Evolutionary conservation across 2,797 vertebrate species (phyloP).

Genomic region (Cynopterus sphinx): DNA sequence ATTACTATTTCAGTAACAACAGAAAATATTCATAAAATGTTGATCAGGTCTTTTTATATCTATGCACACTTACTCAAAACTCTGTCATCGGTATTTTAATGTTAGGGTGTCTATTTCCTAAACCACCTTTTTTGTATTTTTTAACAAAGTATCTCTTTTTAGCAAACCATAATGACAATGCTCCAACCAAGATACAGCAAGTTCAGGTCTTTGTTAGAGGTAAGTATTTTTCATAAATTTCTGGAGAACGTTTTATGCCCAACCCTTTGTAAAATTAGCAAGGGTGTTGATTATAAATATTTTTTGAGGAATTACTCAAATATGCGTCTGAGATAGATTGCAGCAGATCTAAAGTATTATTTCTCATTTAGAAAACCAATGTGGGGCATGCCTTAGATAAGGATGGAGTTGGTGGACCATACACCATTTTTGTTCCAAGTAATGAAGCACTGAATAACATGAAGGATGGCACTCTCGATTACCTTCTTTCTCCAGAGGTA

Average conservation of each 20-base stretch:
- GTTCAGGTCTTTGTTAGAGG: constrained; percentile 91
- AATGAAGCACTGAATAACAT: constrained; percentile 87
- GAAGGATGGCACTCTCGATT: constrained; percentile 85
- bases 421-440: constrained; percentile 93
- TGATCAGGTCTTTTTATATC: not conserved
- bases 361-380: constrained; percentile 85
- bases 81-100: not conserved
- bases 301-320: not conserved
- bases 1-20: not conserved
- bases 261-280: constrained; percentile 1
- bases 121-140: not conserved
- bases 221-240: constrained; percentile 71
- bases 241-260: not conserved
- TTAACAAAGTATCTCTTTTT: constrained; percentile 65
- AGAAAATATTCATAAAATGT: not conserved
- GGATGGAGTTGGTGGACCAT: constrained; percentile 80
- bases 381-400: constrained; percentile 86
- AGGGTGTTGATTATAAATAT: not conserved
- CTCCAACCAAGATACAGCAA: constrained; percentile 89
- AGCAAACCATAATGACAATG: constrained; percentile 93
- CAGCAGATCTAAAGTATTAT: constrained; percentile 4
- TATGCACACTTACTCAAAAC: not conserved
- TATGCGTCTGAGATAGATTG: not conserved
- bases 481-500: constrained; percentile 91
- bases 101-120: not conserved